These are phyloP conservation scores for Aphaenogaster ashmeadi DNA, from an alignment of 1,140 invertebrate species.

Conservation along the genomic window DNA sequence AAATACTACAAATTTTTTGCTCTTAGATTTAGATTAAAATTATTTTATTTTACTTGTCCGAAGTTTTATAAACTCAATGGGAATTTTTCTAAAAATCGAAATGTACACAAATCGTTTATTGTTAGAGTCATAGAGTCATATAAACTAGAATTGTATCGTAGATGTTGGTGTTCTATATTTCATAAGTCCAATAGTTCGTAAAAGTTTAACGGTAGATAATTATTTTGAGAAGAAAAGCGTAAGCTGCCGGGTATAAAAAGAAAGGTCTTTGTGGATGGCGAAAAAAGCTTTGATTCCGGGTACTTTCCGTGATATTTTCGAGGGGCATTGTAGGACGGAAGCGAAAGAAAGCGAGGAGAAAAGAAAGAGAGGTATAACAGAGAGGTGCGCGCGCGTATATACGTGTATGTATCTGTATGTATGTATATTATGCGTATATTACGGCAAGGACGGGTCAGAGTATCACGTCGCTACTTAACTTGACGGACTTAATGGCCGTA, in stretches of 20 bases:
- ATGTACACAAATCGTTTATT: not conserved
- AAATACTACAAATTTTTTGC: not conserved
- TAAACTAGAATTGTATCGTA: not conserved
- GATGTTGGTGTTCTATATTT: not conserved
- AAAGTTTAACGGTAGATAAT: not conserved
- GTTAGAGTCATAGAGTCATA: not conserved
- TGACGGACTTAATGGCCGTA: slow-evolving; percentile 82
- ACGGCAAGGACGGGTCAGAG: slow-evolving; percentile 68
- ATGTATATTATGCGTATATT: slow-evolving; percentile 68
- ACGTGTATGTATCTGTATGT: slow-evolving; percentile 38
- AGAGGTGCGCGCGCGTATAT: slow-evolving; percentile 26
- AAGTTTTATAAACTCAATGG: not conserved
- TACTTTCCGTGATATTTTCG: slow-evolving; percentile 20
- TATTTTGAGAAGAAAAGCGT: slow-evolving; percentile 14
- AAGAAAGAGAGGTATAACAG: slow-evolving; percentile 46
- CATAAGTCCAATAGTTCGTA: not conserved
- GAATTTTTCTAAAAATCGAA: not conserved
- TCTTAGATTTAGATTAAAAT: not conserved
- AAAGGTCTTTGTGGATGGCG: not conserved
- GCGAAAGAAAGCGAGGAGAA: slow-evolving; percentile 24
- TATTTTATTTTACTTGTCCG: not conserved
- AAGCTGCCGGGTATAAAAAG: slow-evolving; percentile 10
- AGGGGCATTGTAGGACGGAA: slow-evolving; percentile 20
- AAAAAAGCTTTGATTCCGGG: slow-evolving; percentile 24
- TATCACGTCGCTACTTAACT: slow-evolving; percentile 82